Base-by-base conservation (phyloP, 1,140 invertebrate genomes). In the Panagrolaimus sp. region DNA sequence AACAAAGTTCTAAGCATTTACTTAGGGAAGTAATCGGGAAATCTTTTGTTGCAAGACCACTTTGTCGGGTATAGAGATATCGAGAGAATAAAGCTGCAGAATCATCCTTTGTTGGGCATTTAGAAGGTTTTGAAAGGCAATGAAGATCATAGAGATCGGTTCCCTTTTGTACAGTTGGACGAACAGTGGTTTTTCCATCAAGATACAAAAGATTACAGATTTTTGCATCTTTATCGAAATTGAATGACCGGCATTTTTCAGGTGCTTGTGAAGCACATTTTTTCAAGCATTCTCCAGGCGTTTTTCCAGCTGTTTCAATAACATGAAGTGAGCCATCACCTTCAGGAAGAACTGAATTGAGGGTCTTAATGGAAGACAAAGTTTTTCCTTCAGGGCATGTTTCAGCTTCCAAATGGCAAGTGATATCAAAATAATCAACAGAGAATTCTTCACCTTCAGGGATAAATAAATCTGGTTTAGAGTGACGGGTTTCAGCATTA, bases 361-460 rank as follows among this genome's bases (percentile, higher is more conserved):
- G 47, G 5, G 82, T 78, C 21, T 74, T 73, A 44, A 82, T 70
- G 26, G 71, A 52, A 12, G 32, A 38, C 28, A 81, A 65, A 65
- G 76, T 67, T 26, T 63, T 76, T 47, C 77, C 82, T n/a, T 65
- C 46, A 15, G 76, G 78, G 65, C 80, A 82, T 45, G 68, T 77
- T 52, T 82, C 80, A 10, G 46, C 43, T 26, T 83, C 70, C 45
- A 82, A 68, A 58, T 76, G 82, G 58, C 80, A 82, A 44, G 83
- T 75, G 63, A 82, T 83, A 70, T 82, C 80, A 67, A 82, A 82
- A 65, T 82, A 82, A 63, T 82, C 80, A 38, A 83, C 80, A 15
- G 69, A 63, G 75, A 81, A 83, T 46, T 83, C 80, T 26, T 83
- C 77, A 66, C 82, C 80, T 66, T 82, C 82, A 17, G 79, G 78